phyloP scores from a whole-genome alignment of 2,888 invertebrate species.

The Apodemia duryi region DNA sequence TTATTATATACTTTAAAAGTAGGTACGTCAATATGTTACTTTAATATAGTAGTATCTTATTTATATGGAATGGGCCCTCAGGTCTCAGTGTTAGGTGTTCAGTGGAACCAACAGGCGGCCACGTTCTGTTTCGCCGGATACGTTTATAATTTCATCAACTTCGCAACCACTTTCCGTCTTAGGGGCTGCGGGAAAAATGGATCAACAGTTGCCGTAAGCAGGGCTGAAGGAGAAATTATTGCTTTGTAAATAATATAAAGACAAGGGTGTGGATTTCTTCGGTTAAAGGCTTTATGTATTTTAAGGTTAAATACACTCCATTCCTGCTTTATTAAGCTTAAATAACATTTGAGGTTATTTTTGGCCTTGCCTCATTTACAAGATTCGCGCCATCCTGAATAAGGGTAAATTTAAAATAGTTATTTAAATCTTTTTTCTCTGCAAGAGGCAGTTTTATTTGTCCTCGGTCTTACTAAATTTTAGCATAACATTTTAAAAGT shows the following conservation, averaged over 20 bases:
- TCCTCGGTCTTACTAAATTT: too few relatives aligned
- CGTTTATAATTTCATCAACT: conserved; percentile 82
- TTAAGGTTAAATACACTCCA: too few relatives aligned
- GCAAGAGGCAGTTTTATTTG: too few relatives aligned
- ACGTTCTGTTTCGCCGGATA: conserved; percentile 80
- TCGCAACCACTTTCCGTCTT: conserved; percentile 84
- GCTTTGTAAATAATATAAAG: not conserved
- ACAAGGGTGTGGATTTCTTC: not conserved
- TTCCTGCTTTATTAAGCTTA: not conserved
- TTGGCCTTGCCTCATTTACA: too few relatives aligned
- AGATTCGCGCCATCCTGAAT: not conserved
- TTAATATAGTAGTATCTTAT: not conserved
- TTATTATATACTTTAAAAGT: not conserved
- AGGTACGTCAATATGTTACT: not conserved
- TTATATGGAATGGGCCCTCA: conserved; percentile 37
- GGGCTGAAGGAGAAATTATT: conserved; percentile 15
- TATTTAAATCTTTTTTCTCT: not conserved
- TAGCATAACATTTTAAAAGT: too few relatives aligned
- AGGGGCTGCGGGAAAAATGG: conserved; percentile 98
- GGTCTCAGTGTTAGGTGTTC: conserved; percentile 58
- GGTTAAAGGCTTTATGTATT: not conserved
- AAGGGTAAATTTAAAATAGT: not conserved
- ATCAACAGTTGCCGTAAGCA: conserved; percentile 96
- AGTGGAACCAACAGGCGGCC: conserved; percentile 61
- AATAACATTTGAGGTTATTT: not conserved